Evolutionary conservation across 2,888 invertebrate species (phyloP).

Genomic region (Ecliptopera silaceata): DNA sequence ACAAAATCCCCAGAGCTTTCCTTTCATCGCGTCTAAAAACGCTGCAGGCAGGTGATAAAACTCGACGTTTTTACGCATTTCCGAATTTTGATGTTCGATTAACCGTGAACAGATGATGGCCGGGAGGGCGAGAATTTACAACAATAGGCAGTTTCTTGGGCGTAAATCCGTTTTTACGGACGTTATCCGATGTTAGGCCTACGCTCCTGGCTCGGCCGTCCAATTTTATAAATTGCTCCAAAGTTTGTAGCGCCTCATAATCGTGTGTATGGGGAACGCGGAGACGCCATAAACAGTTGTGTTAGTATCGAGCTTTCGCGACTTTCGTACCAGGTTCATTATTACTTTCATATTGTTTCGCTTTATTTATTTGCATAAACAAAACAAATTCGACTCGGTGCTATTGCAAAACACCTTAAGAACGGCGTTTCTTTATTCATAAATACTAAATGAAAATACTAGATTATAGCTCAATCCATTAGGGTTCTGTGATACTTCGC

Average conservation of each 20-base stretch:
- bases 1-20: constrained; percentile 36
- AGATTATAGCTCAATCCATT: background rate
- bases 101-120: constrained; percentile 52
- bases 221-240: constrained; percentile 40
- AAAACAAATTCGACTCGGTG: too few relatives aligned
- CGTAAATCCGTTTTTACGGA: constrained; percentile 44
- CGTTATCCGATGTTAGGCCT: constrained; percentile 35
- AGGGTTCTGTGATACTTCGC: too few relatives aligned
- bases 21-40: constrained; percentile 42
- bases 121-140: constrained; percentile 54
- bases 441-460: background rate
- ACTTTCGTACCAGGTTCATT: constrained; percentile 17
- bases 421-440: too few relatives aligned
- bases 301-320: constrained; percentile 28
- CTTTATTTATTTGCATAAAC: background rate
- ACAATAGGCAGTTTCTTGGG: constrained; percentile 53
- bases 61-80: constrained; percentile 60
- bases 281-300: constrained; percentile 26
- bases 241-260: constrained; percentile 36
- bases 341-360: constrained; percentile 1
- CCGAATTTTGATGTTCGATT: constrained; percentile 60
- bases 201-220: constrained; percentile 34
- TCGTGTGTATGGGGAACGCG: constrained; percentile 33
- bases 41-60: constrained; percentile 51
- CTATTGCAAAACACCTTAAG: too few relatives aligned